Base-by-base conservation (phyloP, 2,113 vertebrate genomes). In the Centropus unirufus region DNA sequence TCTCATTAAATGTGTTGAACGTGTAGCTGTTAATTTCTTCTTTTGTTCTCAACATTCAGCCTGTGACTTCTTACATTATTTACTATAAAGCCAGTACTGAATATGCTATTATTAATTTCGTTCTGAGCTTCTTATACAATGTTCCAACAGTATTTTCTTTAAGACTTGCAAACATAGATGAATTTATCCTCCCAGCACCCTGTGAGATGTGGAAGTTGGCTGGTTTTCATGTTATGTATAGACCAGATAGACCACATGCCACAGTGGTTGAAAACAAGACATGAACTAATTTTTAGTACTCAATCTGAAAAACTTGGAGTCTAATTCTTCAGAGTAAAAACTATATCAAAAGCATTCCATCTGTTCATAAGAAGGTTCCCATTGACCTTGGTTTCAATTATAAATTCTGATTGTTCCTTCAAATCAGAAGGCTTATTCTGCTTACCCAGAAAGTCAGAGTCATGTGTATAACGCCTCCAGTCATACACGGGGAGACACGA, bases 391-490 rank as follows among this genome's bases (percentile, higher is more conserved):
- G 3, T 5, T 61, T 86, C 26, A 29, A 4, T 52, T 36, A 39
- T 14, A 67, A 83, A 54, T 44, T 6, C 27, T 39, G 16, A 16
- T 6, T 29, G 3, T 32, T 86, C 4, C 16, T 89, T 87, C 44
- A 54, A 77, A 81, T 66, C 21, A 70, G 47, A n/a, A 14, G 11
- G 24, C 13, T 61, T 83, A 34, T 54, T 64, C 24, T 78, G 34
- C 13, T 26, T 36, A 58, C 0, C 8, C 6, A 30, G 23, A 34
- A 92, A 87, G 8, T 68, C 15, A 85, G 9, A 8, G 21, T 42
- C 29, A 36, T 40, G 19, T 0, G 1, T 23, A 14, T 22, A 49
- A 39, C 24, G 15, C 12, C 22, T 8, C 9, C 1, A 1, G 3
- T 32, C 15, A 15, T 34, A 3, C 12, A 39, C 59, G 3, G 61